These are phyloP conservation scores for Cynaeus angustus DNA, from an alignment of 2,888 invertebrate species.

Conservation along the genomic window DNA sequence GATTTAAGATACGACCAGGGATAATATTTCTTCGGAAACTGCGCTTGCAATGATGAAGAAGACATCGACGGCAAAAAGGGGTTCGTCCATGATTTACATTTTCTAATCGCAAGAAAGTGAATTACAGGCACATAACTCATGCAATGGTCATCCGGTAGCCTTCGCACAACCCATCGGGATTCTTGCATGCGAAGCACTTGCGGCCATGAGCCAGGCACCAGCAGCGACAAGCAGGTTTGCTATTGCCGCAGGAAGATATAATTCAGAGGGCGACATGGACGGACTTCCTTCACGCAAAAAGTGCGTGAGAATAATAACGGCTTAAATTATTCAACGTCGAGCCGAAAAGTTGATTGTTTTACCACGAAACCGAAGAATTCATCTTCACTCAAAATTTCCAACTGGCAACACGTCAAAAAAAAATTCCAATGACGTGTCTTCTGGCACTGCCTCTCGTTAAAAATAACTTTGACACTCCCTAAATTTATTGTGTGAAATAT, in stretches of 20 bases:
- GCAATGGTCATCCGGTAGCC: slow-evolving; percentile 65
- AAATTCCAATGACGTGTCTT: slow-evolving; percentile 31
- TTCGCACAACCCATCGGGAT: slow-evolving; percentile 62
- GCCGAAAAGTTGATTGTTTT: background rate
- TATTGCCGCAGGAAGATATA: slow-evolving; percentile 62
- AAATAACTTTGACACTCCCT: slow-evolving; percentile 65
- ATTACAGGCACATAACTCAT: slow-evolving; percentile 62
- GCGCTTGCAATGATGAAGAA: slow-evolving; percentile 27
- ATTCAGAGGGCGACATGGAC: slow-evolving; percentile 59
- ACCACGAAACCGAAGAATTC: no score
- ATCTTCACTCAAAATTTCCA: background rate
- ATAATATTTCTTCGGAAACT: slow-evolving; percentile 48
- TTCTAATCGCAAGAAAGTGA: slow-evolving; percentile 63
- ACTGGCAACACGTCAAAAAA: slow-evolving; percentile 17
- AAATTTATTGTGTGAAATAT: slow-evolving; percentile 72
- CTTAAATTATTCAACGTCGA: background rate
- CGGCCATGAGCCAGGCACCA: slow-evolving; percentile 56
- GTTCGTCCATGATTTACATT: slow-evolving; percentile 57
- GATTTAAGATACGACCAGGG: slow-evolving; percentile 53
- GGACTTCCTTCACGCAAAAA: slow-evolving; percentile 55
- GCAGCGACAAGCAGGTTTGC: slow-evolving; percentile 64
- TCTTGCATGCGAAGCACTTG: slow-evolving; percentile 62
- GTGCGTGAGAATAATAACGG: slow-evolving; percentile 20
- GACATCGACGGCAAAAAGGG: slow-evolving; percentile 1
- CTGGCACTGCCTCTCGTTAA: slow-evolving; percentile 27